Evolutionary conservation across 2,797 vertebrate genomes (phyloP).

Genomic region (Pseudomugil gertrudae): DNA sequence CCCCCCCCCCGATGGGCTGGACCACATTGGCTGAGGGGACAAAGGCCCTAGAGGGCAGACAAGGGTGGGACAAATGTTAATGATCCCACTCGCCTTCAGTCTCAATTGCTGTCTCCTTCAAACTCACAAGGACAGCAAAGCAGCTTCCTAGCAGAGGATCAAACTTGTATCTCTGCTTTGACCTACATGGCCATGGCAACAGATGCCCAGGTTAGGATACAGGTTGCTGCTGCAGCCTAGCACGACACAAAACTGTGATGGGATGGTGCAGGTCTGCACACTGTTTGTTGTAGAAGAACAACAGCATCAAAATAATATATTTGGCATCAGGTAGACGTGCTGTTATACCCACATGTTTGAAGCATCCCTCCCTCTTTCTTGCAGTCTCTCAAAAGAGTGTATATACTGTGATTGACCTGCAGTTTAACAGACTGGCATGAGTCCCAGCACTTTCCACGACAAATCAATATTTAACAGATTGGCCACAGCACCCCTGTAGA

Average conservation of each 20-base stretch:
- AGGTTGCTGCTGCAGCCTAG: conserved; percentile 45
- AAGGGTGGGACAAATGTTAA: conserved; percentile 66
- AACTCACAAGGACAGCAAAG: conserved; percentile 48
- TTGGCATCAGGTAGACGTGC: conserved; percentile 6
- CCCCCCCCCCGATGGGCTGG: conserved; percentile 49
- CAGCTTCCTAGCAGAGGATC: conserved; percentile 21
- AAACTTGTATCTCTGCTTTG: conserved; percentile 44
- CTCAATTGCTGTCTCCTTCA: conserved; percentile 52
- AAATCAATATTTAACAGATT: conserved; percentile 79
- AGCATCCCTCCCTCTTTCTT: conserved; percentile 22
- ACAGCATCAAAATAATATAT: conserved; percentile 13
- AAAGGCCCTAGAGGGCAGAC: conserved; percentile 64
- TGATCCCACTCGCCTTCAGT: conserved; percentile 58
- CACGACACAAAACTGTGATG: conserved; percentile 35
- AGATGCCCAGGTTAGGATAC: conserved; percentile 60
- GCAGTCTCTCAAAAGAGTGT: conserved; percentile 26
- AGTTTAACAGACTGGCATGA: conserved; percentile 66
- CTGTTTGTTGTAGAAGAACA: conserved; percentile 19
- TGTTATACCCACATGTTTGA: conserved; percentile 1
- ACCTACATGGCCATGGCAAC: conserved; percentile 60
- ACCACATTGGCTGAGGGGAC: conserved; percentile 42
- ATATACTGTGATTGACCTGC: conserved; percentile 38
- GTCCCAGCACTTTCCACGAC: conserved; percentile 55
- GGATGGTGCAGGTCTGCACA: conserved; percentile 26
- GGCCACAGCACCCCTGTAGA: conserved; percentile 57